Evolutionary conservation across 1,140 invertebrate species (phyloP).

Genomic region (Cheumatopsyche charites): DNA sequence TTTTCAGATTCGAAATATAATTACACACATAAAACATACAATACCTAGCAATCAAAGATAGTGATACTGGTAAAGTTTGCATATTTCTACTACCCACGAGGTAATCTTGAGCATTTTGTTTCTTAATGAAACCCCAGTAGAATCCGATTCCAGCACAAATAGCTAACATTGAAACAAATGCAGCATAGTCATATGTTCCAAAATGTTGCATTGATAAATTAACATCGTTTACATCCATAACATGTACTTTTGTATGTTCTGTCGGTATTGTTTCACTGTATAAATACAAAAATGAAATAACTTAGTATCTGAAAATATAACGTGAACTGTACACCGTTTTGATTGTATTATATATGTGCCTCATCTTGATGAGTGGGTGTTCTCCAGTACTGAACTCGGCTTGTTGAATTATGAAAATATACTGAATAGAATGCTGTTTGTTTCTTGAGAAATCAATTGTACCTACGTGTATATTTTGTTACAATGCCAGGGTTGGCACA

Average conservation of each 20-base stretch:
- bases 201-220: slow-evolving; percentile 69
- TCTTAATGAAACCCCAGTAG: slow-evolving; percentile 78
- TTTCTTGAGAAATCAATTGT: too few species aligned
- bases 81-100: slow-evolving; percentile 84
- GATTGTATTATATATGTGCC: too few species aligned
- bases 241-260: background rate
- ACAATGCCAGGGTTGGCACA: too few species aligned
- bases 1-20: background rate
- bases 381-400: too few species aligned
- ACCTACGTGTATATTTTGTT: too few species aligned
- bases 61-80: slow-evolving; percentile 77
- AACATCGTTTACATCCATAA: slow-evolving; percentile 62
- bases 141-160: slow-evolving; percentile 77
- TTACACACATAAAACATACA: slow-evolving; percentile 34
- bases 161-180: slow-evolving; percentile 74
- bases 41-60: slow-evolving; percentile 82
- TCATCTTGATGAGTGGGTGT: too few species aligned
- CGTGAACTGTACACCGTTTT: too few species aligned
- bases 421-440: too few species aligned
- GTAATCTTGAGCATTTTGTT: slow-evolving; percentile 76
- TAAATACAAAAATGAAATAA: too few species aligned
- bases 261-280: too few species aligned
- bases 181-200: slow-evolving; percentile 70
- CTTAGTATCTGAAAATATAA: too few species aligned
- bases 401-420: too few species aligned